Percentiles rank a stretch among this genome's conserved stretches.
Evolutionary conservation across 2,113 vertebrate species (phyloP).

Genomic region (Neomonachus schauinslandi): DNA sequence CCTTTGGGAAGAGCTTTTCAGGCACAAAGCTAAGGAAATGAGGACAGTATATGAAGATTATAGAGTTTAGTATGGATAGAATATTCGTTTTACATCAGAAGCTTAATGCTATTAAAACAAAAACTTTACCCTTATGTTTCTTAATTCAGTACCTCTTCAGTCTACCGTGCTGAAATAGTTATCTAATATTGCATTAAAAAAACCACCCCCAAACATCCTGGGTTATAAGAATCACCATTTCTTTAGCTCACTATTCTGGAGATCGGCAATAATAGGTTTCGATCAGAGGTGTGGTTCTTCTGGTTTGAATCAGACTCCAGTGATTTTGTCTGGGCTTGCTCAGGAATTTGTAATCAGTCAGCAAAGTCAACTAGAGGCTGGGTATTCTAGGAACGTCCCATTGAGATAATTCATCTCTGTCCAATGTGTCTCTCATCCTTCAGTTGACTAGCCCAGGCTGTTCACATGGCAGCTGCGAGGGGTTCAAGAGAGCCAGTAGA

Average conservation of each 20-base stretch:
- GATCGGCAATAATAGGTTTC: neutral
- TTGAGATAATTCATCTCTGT: neutral
- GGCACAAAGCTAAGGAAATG: neutral
- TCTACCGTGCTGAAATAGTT: neutral
- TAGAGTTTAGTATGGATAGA: neutral
- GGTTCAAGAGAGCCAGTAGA: neutral
- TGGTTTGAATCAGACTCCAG: neutral
- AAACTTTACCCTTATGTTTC: neutral
- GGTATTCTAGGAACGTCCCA: neutral
- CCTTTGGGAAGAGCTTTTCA: neutral
- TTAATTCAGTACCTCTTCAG: neutral
- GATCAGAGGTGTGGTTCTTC: neutral
- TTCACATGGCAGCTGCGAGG: neutral
- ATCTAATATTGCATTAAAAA: neutral
- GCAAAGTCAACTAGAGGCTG: neutral
- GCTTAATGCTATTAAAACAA: neutral
- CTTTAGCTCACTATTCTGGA: neutral
- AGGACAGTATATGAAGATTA: neutral
- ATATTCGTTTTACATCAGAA: neutral
- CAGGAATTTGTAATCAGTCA: neutral
- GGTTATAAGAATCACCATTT: neutral
- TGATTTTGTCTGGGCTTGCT: neutral
- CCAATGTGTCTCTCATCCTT: neutral
- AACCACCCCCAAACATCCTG: neutral
- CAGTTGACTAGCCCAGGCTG: neutral